A percentile compares a stretch with the other conserved stretches of the same genome.
These are phyloP conservation scores for Rutpela maculata DNA, from an alignment of 2,888 invertebrate species.

Conservation along the genomic window DNA sequence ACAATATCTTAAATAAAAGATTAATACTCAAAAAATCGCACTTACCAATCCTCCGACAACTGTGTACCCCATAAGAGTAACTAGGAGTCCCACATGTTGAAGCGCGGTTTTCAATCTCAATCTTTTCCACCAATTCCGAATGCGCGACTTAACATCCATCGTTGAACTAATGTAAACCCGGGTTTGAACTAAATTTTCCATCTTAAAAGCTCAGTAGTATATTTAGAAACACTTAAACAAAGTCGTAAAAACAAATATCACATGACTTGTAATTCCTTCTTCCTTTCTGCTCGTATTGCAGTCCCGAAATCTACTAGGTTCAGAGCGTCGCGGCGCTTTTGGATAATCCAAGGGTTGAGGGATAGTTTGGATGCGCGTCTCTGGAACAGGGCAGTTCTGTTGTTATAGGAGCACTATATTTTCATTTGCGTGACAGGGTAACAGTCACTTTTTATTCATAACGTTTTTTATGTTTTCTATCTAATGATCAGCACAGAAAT, in stretches of 20 bases:
- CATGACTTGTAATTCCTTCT: slow-evolving; percentile 32
- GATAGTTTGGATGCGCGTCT: slow-evolving; percentile 7
- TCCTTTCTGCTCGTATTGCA: slow-evolving; percentile 17
- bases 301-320: slow-evolving; percentile 15
- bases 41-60: slow-evolving; percentile 88
- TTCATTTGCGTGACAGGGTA: slow-evolving; percentile 8
- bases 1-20: background rate
- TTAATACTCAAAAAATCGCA: slow-evolving; percentile 52
- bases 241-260: slow-evolving; percentile 38
- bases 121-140: slow-evolving; percentile 74
- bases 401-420: slow-evolving; percentile 13
- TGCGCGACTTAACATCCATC: slow-evolving; percentile 67
- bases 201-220: slow-evolving; percentile 41
- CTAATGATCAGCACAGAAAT: background rate
- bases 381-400: background rate
- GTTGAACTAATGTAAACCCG: slow-evolving; percentile 66
- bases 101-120: slow-evolving; percentile 81
- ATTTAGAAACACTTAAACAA: slow-evolving; percentile 49
- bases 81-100: slow-evolving; percentile 84
- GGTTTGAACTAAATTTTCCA: slow-evolving; percentile 56
- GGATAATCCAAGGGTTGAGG: slow-evolving; percentile 16
- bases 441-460: slow-evolving; percentile 1
- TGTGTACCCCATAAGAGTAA: slow-evolving; percentile 86
- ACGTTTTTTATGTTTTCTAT: background rate
- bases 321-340: slow-evolving; percentile 21